A percentile compares a stretch with the other conserved stretches of the same genome.
Evolutionary conservation across 2,888 invertebrate genomes (phyloP).

Genomic region (Kryphioiulus occultus): DNA sequence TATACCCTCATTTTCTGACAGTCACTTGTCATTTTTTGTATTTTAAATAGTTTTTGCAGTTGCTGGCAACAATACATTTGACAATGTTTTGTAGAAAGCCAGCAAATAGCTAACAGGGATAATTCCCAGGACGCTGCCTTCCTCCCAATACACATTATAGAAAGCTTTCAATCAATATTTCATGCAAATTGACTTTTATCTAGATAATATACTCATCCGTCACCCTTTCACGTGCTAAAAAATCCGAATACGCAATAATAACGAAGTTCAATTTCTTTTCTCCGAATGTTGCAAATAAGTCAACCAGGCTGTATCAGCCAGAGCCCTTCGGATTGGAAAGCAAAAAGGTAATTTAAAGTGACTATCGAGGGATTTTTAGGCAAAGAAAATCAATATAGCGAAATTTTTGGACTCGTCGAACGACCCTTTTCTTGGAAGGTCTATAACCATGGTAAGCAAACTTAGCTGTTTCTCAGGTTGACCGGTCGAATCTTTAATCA

Average conservation of each 20-base stretch:
- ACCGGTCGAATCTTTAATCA: too few relatives aligned
- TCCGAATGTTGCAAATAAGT: background rate
- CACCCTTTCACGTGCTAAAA: background rate
- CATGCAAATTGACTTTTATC: constrained; percentile 26
- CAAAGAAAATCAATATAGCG: background rate
- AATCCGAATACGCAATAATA: background rate
- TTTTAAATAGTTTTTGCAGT: background rate
- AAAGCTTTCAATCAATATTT: constrained; percentile 20
- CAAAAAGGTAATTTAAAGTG: constrained; percentile 31
- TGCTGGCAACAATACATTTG: background rate
- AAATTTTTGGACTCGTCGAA: background rate
- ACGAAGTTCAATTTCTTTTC: constrained; percentile 20
- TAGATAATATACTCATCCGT: constrained; percentile 26
- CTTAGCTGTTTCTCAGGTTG: too few relatives aligned
- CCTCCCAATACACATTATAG: background rate
- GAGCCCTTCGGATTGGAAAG: background rate
- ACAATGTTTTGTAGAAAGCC: background rate
- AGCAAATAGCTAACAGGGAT: background rate
- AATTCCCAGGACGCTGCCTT: background rate
- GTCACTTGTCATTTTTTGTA: constrained; percentile 6
- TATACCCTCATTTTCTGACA: background rate
- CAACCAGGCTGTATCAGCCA: background rate
- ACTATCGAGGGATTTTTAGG: background rate
- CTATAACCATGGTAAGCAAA: too few relatives aligned
- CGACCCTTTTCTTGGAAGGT: background rate